Evolutionary conservation across 2,888 invertebrate genomes (phyloP).

Genomic region (Druceiella hillmani): DNA sequence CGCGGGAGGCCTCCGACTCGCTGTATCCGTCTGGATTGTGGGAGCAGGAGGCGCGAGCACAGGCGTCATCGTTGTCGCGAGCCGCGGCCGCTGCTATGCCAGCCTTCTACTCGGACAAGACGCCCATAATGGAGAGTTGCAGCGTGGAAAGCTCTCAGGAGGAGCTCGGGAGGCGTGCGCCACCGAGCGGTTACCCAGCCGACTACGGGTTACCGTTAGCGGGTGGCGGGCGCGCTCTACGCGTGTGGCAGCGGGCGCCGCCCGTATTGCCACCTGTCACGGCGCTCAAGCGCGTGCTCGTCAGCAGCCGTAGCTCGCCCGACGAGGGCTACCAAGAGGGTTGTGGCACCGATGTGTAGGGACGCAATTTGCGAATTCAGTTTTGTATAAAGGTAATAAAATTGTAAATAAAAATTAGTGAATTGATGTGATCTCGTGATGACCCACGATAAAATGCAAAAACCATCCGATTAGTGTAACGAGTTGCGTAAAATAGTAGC

Average conservation of each 20-base stretch:
- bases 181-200: slow-evolving; percentile 59
- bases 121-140: slow-evolving; percentile 65
- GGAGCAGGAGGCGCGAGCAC: slow-evolving; percentile 57
- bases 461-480: too few species aligned
- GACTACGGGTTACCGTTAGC: slow-evolving; percentile 73
- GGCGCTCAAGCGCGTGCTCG: slow-evolving; percentile 77
- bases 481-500: too few species aligned
- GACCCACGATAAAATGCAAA: too few species aligned
- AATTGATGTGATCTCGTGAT: too few species aligned
- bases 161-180: slow-evolving; percentile 50
- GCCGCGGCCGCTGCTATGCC: slow-evolving; percentile 53
- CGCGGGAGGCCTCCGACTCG: slow-evolving; percentile 66
- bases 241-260: slow-evolving; percentile 84
- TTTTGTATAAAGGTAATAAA: too few species aligned
- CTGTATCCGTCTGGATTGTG: slow-evolving; percentile 76
- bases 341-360: slow-evolving; percentile 89
- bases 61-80: slow-evolving; percentile 51
- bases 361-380: too few species aligned
- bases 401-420: too few species aligned
- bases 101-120: slow-evolving; percentile 65
- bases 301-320: slow-evolving; percentile 78
- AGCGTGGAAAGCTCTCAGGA: slow-evolving; percentile 55
- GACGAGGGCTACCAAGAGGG: slow-evolving; percentile 92
- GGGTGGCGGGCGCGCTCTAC: slow-evolving; percentile 65
- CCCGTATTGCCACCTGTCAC: slow-evolving; percentile 82